Evolutionary conservation across 30 jellyfish, hydroid and myxozoan species (phyloP), one percentile per base, ranked within the genome.

Genomic region (Rhopilema esculentum): DNA sequence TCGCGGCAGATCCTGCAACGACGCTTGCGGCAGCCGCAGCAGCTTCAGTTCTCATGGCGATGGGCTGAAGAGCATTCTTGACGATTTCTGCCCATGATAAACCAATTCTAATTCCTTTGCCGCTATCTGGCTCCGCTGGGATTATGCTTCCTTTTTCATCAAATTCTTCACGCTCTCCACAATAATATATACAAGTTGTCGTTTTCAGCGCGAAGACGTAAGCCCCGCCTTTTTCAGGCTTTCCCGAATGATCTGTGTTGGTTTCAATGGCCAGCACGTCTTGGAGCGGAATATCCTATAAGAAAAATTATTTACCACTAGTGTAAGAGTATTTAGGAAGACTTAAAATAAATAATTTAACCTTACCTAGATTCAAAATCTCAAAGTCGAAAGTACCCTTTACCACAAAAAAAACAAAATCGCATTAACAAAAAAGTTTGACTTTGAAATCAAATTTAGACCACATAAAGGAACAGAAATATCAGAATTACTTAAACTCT

Each of bases 81-180:
- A 91, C 90, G 18, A 91, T 91, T 72, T 95, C 99, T 16, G 97
- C 97, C 99, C 99, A 95, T 16, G 99, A 69, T 48, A 95, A 80
- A 23, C 98, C 99, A 70, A 95, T 89, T 72, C 99, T 70, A 28
- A 96, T 86, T 25, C 99, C 99, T 53, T 88, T 90, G 22, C 99
- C 99, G 52, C 97, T 85, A 24, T 95, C 93, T 16, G 99, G 97
- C 52, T 86, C 94, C 16, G 97, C 93, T 19, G 99, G 94, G n/a
- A 88, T 95, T 21, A 95, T 85, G 87, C 96, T 80, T 0, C 97
- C 97, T 61, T 86, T 90, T 51, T 85, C 97, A 69, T 95, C 96
- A 80, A 89, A 88, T 66, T 91, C 97, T 19, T 89, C 97, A 30
- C 99, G 90, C 49, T 95, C 99, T 8, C 99, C 99, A 69, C 99